A percentile compares a stretch with the other conserved stretches of the same genome.
phyloP scores from a whole-genome alignment of 2,797 vertebrate species.

The Coluber constrictor region DNA sequence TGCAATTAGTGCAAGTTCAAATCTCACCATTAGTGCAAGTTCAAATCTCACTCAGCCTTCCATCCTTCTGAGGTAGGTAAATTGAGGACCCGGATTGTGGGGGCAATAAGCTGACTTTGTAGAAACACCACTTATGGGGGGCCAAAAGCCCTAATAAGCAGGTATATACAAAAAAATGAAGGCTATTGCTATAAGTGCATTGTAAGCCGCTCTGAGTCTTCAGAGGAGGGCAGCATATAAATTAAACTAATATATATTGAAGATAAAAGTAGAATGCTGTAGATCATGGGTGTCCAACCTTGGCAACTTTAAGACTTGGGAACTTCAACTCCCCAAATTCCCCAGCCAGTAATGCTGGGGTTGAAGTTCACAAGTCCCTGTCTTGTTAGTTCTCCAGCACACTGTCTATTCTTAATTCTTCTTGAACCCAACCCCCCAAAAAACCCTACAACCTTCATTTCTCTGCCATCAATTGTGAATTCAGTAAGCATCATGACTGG shows the following conservation, averaged over 20 bases:
- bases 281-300: neutral
- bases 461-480: neutral
- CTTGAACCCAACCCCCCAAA: neutral
- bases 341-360: neutral
- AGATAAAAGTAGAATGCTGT: conserved; percentile 28
- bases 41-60: too few species aligned
- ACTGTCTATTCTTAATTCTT: neutral
- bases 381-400: neutral
- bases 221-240: too few species aligned
- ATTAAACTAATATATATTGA: neutral
- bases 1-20: too few species aligned
- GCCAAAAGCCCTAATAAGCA: too few species aligned
- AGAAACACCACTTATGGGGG: too few species aligned
- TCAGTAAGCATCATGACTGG: neutral
- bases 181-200: too few species aligned
- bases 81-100: too few species aligned
- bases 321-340: neutral
- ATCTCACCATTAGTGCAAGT: too few species aligned
- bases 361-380: neutral
- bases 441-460: neutral
- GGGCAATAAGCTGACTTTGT: too few species aligned
- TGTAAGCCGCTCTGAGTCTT: too few species aligned
- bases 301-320: neutral
- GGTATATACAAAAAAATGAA: too few species aligned
- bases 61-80: too few species aligned